phyloP scores from a whole-genome alignment of 2,888 invertebrate species.

The Melinopterus prodromus region DNA sequence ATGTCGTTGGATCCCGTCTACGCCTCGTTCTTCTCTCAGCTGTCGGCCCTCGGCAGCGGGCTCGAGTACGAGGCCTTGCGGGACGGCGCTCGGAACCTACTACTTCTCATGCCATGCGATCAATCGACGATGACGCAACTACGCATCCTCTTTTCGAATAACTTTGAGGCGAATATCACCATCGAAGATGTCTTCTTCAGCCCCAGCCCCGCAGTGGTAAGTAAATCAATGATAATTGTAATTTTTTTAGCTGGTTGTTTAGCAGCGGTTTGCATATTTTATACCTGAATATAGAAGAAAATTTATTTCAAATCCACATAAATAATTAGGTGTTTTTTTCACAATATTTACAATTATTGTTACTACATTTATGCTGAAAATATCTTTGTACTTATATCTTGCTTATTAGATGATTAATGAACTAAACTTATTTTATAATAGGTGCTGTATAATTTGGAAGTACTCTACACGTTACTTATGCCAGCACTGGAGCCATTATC shows the following conservation, averaged over 20 bases:
- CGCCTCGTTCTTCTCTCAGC: conserved; percentile 82
- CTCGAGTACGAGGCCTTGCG: conserved; percentile 81
- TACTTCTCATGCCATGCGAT: conserved; percentile 82
- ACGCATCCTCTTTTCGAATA: conserved; percentile 64
- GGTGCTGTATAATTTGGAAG: conserved; percentile 74
- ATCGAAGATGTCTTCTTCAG: conserved; percentile 75
- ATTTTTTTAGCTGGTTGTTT: no score
- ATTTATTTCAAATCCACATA: no score
- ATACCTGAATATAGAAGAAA: no score
- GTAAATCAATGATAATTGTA: conserved; percentile 6
- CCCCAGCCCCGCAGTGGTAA: conserved; percentile 76
- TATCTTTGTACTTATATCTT: no score
- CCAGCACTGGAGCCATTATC: conserved; percentile 84
- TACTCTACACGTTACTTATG: conserved; percentile 88
- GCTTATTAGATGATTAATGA: neutral
- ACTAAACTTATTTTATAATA: conserved; percentile 53
- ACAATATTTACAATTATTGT: no score
- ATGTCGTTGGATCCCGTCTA: conserved; percentile 85
- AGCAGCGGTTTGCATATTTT: no score
- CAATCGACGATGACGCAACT: conserved; percentile 64
- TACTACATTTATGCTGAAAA: no score
- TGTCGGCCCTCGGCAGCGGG: conserved; percentile 88
- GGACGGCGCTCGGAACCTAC: conserved; percentile 82
- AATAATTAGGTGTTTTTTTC: no score
- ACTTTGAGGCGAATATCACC: conserved; percentile 58